A percentile compares a stretch with the other conserved stretches of the same genome.
phyloP scores from a whole-genome alignment of 1,140 invertebrate species.

The Drosophila seguyi region DNA sequence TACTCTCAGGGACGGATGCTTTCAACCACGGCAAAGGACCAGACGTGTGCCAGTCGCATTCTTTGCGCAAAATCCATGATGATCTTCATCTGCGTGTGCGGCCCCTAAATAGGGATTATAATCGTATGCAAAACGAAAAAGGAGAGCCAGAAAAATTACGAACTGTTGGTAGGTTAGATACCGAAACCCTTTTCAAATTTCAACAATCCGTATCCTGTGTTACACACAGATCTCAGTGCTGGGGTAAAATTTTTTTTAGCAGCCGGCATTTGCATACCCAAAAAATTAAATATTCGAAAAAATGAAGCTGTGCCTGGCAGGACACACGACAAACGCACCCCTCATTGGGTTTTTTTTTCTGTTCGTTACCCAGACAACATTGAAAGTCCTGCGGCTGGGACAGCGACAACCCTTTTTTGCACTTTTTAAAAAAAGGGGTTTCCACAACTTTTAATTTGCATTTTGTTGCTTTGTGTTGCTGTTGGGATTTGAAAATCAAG shows the following conservation, averaged over 20 bases:
- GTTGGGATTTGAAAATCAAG: constrained; percentile 77
- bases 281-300: constrained; percentile 76
- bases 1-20: constrained; percentile 36
- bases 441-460: constrained; percentile 82
- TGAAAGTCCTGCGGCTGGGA: constrained; percentile 65
- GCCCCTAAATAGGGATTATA: constrained; percentile 68
- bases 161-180: constrained; percentile 51
- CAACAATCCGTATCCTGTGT: constrained; percentile 32
- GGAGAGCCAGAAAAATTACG: constrained; percentile 32
- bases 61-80: constrained; percentile 62
- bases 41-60: constrained; percentile 77
- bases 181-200: constrained; percentile 71
- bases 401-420: constrained; percentile 69
- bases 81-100: constrained; percentile 64
- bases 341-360: constrained; percentile 61
- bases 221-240: constrained; percentile 31
- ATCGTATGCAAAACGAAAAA: constrained; percentile 54
- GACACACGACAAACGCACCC: constrained; percentile 76
- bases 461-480: constrained; percentile 65
- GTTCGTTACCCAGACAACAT: constrained; percentile 69
- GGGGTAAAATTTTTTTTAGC: constrained; percentile 57
- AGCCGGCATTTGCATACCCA: constrained; percentile 75
- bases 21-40: constrained; percentile 15
- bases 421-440: constrained; percentile 67
- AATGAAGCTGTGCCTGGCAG: constrained; percentile 71